phyloP scores from a whole-genome alignment of 2,888 invertebrate species.

The Melanostoma mellinum region DNA sequence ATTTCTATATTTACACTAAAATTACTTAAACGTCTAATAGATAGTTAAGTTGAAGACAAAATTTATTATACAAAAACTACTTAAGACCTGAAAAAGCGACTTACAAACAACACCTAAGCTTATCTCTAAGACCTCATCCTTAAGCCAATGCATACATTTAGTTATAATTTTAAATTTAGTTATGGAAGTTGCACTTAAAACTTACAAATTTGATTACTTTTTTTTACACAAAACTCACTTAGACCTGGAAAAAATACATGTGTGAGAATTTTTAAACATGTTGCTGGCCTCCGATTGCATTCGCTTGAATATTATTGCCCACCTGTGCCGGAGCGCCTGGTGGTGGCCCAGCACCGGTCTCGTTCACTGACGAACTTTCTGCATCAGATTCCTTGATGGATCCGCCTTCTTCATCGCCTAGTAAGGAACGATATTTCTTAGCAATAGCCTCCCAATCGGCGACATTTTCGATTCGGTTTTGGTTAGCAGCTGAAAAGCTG shows the following conservation, averaged over 20 bases:
- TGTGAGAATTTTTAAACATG: slow-evolving; percentile 74
- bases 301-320: slow-evolving; percentile 78
- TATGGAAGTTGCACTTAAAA: slow-evolving; percentile 52
- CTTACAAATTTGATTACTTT: slow-evolving; percentile 2
- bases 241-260: slow-evolving; percentile 72
- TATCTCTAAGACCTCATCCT: neutral
- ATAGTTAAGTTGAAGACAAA: neutral
- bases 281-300: slow-evolving; percentile 73
- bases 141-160: neutral
- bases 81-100: neutral
- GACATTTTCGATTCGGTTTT: slow-evolving; percentile 92
- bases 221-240: slow-evolving; percentile 56
- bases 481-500: slow-evolving; percentile 88
- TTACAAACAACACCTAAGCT: neutral
- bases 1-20: slow-evolving; percentile 24
- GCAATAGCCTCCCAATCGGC: slow-evolving; percentile 96
- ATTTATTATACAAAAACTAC: slow-evolving; percentile 27
- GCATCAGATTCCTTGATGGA: slow-evolving; percentile 81
- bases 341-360: slow-evolving; percentile 74
- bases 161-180: slow-evolving; percentile 26
- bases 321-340: slow-evolving; percentile 79
- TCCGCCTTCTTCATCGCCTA: slow-evolving; percentile 85
- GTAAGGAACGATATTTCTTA: slow-evolving; percentile 91
- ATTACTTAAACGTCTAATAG: slow-evolving; percentile 16
- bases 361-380: slow-evolving; percentile 80